Percentiles rank a stretch among this genome's conserved stretches.
Evolutionary conservation across 2,797 vertebrate species (phyloP).

Genomic region (Urophycis tenuis): DNA sequence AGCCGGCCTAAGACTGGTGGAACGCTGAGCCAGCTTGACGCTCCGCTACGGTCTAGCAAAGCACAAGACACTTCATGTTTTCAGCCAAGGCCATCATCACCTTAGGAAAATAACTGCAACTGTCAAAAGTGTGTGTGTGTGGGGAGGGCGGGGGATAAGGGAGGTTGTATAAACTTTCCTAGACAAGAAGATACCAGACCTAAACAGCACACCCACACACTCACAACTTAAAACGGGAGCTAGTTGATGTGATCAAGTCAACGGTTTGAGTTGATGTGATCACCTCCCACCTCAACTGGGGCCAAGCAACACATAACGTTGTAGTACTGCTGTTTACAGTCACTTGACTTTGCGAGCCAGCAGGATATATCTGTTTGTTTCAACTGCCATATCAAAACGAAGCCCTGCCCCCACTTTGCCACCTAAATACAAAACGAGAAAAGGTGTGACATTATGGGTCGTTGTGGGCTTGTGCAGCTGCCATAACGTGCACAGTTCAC

Average conservation of each 20-base stretch:
- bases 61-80: constrained; percentile 21
- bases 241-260: not conserved
- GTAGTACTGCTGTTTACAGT: not conserved
- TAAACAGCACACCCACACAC: constrained; percentile 3
- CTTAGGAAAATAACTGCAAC: constrained; percentile 14
- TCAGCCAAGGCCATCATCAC: constrained; percentile 27
- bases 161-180: constrained; percentile 1
- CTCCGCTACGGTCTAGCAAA: constrained; percentile 14
- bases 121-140: not conserved
- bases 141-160: not conserved
- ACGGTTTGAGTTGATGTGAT: not conserved
- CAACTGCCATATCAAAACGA: not conserved
- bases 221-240: constrained; percentile 12
- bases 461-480: not conserved
- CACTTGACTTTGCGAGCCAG: not conserved
- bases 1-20: not conserved
- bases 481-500: not conserved
- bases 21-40: constrained; percentile 11
- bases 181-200: constrained; percentile 4
- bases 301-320: not conserved
- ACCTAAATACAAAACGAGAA: not conserved
- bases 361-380: not conserved
- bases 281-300: constrained; percentile 16
- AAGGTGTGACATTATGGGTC: not conserved
- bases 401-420: not conserved